Evolutionary conservation across 1,140 invertebrate species (phyloP).

Genomic region (Drosophila bocki): DNA sequence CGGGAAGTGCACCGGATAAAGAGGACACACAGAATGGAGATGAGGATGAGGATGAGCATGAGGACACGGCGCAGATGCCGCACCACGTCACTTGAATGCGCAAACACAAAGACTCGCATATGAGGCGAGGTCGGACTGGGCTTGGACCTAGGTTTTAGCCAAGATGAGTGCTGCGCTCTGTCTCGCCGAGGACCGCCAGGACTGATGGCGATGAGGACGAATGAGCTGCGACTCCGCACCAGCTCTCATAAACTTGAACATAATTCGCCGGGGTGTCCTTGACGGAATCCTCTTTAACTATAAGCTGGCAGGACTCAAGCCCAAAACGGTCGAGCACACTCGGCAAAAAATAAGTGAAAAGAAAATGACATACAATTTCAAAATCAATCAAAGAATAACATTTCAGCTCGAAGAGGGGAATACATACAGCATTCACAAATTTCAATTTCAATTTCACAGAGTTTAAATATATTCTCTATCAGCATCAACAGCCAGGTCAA

Average conservation of each 20-base stretch:
- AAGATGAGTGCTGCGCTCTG: constrained; percentile 4
- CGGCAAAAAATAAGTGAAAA: neutral
- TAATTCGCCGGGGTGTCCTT: constrained; percentile 60
- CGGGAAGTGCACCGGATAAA: constrained; percentile 20
- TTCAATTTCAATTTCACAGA: neutral
- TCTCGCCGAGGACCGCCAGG: constrained; percentile 24
- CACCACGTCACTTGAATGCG: constrained; percentile 74
- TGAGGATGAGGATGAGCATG: constrained; percentile 17
- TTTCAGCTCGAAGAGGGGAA: neutral
- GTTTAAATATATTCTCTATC: neutral
- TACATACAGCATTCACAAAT: too few relatives aligned
- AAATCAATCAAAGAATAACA: neutral
- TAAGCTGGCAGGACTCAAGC: constrained; percentile 45
- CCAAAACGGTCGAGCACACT: constrained; percentile 23
- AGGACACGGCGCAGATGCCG: constrained; percentile 45
- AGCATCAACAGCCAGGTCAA: neutral
- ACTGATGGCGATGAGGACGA: constrained; percentile 53
- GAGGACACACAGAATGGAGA: constrained; percentile 41
- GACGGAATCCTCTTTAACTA: constrained; percentile 65
- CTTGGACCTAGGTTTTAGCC: constrained; percentile 17
- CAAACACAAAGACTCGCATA: constrained; percentile 79
- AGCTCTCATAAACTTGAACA: constrained; percentile 14
- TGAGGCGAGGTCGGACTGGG: constrained; percentile 48
- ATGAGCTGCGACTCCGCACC: constrained; percentile 27
- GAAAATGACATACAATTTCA: neutral